Base-by-base conservation (phyloP, 2,888 invertebrate genomes). In the Cremastinae sp. region DNA sequence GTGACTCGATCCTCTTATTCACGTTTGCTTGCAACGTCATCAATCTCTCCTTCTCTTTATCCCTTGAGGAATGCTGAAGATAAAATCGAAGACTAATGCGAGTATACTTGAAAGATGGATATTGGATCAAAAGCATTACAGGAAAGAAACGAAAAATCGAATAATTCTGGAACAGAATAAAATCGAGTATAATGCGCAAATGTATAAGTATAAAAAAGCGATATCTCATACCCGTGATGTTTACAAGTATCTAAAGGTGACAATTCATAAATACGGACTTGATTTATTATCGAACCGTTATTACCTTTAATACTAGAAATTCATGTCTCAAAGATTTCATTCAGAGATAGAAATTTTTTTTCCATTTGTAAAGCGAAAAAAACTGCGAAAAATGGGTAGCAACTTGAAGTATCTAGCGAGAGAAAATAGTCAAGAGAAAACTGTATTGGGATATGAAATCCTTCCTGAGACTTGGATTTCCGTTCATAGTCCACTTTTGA, bases 51-150 rank as follows among this genome's bases (percentile, higher is more conserved):
- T 74, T 70, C 72, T 66, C 71, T 61, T 70, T 53, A 69, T 79
- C 68, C 65, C 49, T 28, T 58, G 45, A 51, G 65, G 64, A 5
- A 28, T 28, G 41, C 53, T 18, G 49, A 12, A 61, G 14, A 45
- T 16, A 37, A 68, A 59, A 61, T 51, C 37, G 56, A 72, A 43
- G 66, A 61, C 74, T 68, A 73, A 65, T 5, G 22, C 35, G 55
- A 59, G 41, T 56, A 71, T 74, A 72, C 75, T 78, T 71, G 74
- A 70, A 35, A 78, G 69, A 74, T 65, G 69, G 20, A 65, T 79
- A 77, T 75, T 73, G 76, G 74, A 72, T 76, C 78, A 80, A 79
- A 80, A 71, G 78, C 78, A 81, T 81, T 81, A 77, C 59, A 58
- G 72, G 43, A 53, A 75, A 75, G 71, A 71, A 79, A 74, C 59